phyloP scores from a whole-genome alignment of 2,888 invertebrate species.

The Andrena haemorrhoa region DNA sequence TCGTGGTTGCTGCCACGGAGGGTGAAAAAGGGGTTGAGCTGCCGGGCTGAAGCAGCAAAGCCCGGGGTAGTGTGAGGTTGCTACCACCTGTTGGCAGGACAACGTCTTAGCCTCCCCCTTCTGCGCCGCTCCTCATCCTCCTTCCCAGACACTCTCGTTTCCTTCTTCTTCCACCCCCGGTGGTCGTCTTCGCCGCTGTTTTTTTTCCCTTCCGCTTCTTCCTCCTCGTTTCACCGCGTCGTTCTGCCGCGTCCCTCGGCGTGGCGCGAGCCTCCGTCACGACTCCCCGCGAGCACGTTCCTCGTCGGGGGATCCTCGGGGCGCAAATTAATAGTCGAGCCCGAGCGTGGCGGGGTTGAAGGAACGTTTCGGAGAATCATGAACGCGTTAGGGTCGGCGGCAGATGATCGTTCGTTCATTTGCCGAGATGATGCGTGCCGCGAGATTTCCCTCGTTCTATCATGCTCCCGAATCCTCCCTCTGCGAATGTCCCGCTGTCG shows the following conservation, averaged over 20 bases:
- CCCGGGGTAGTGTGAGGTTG: conserved; percentile 77
- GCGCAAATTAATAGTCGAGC: conserved; percentile 28
- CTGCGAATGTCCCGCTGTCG: too few species aligned
- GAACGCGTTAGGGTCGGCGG: not conserved
- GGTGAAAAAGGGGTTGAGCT: conserved; percentile 76
- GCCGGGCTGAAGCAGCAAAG: conserved; percentile 63
- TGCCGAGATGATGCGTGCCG: too few species aligned
- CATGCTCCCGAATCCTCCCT: too few species aligned
- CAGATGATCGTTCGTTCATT: too few species aligned
- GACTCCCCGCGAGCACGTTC: conserved; percentile 14
- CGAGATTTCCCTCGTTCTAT: too few species aligned
- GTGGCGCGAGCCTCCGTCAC: conserved; percentile 16
- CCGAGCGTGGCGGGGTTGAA: not conserved
- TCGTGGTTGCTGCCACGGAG: conserved; percentile 81
- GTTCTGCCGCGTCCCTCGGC: conserved; percentile 6
- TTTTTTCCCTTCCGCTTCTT: conserved; percentile 14
- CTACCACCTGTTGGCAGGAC: conserved; percentile 84
- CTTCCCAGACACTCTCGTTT: conserved; percentile 51
- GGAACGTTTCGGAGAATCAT: not conserved
- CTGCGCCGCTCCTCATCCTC: conserved; percentile 66
- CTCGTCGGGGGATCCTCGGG: not conserved
- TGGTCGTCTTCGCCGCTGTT: conserved; percentile 22
- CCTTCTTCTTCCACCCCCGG: conserved; percentile 19
- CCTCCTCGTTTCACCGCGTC: conserved; percentile 38
- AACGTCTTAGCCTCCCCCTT: conserved; percentile 82